These are phyloP conservation scores for Chaetorhynchus papuensis DNA, from an alignment of 2,113 vertebrate species.

Conservation along the genomic window DNA sequence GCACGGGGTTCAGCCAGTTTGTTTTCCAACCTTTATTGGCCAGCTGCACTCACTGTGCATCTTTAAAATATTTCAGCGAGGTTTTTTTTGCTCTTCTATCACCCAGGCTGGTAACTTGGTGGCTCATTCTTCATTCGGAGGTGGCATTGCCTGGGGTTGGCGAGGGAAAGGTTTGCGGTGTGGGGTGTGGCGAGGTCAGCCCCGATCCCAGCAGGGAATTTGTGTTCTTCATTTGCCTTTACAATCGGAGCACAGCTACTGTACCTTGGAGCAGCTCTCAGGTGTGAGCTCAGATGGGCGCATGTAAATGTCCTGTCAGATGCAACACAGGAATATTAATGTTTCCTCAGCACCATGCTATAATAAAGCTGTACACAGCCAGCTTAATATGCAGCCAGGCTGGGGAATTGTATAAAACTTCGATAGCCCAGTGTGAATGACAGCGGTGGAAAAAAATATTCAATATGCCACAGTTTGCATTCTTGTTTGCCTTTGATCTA, in stretches of 20 bases:
- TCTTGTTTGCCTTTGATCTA: conserved; percentile 70
- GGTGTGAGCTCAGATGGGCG: conserved; percentile 82
- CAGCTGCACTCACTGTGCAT: conserved; percentile 66
- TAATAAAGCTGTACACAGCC: conserved; percentile 81
- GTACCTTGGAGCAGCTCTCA: conserved; percentile 78
- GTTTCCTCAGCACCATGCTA: conserved; percentile 61
- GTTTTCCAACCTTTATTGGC: conserved; percentile 68
- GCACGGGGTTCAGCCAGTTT: conserved; percentile 68
- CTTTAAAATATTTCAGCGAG: conserved; percentile 68
- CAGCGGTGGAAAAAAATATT: conserved; percentile 65
- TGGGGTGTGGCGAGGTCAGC: conserved; percentile 77
- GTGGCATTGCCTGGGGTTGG: conserved; percentile 81
- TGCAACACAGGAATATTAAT: conserved; percentile 78
- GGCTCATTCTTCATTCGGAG: conserved; percentile 82
- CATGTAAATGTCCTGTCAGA: conserved; percentile 84
- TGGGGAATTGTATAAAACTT: conserved; percentile 79
- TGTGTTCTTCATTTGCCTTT: conserved; percentile 85
- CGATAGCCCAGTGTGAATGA: conserved; percentile 70
- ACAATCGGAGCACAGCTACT: conserved; percentile 74
- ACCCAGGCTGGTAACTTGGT: conserved; percentile 75
- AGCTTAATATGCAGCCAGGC: conserved; percentile 73
- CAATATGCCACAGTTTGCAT: conserved; percentile 56
- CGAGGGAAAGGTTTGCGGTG: conserved; percentile 74
- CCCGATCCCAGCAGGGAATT: conserved; percentile 79
- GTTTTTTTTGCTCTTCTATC: conserved; percentile 32